phyloP scores from a whole-genome alignment of 2,113 vertebrate species.

The Mirza zaza region DNA sequence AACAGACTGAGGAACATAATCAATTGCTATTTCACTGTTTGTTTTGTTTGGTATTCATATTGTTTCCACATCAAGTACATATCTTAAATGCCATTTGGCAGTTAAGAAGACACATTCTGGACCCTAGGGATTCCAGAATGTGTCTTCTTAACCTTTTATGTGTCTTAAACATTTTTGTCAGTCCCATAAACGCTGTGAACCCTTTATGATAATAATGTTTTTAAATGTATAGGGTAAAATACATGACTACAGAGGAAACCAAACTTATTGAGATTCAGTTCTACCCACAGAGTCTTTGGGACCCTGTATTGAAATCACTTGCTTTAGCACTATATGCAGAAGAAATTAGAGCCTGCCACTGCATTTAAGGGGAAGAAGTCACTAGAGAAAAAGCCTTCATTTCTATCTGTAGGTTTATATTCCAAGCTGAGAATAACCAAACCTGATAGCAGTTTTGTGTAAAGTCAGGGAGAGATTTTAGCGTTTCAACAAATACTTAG shows the following conservation, averaged over 20 bases:
- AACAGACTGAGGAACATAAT: slow-evolving; percentile 1
- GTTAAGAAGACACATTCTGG: no score
- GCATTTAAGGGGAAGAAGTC: not conserved
- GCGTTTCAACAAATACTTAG: not conserved
- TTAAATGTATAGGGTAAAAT: not conserved
- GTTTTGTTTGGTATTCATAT: not conserved
- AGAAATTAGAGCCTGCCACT: not conserved
- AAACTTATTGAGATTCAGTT: not conserved
- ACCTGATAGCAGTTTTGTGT: not conserved
- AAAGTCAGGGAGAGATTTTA: not conserved
- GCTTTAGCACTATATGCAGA: not conserved
- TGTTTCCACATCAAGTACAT: not conserved
- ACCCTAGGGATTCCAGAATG: no score
- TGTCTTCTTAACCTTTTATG: not conserved
- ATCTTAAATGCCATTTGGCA: not conserved
- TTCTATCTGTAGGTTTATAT: not conserved
- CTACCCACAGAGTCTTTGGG: not conserved
- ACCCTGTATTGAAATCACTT: not conserved
- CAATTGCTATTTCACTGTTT: not conserved
- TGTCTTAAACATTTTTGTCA: not conserved
- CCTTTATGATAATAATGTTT: not conserved
- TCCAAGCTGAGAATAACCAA: not conserved
- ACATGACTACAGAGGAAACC: not conserved
- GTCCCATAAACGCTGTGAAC: not conserved
- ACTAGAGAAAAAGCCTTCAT: not conserved